Evolutionary conservation across 1,140 invertebrate genomes (phyloP).

Genomic region (Drosophila ananassae): DNA sequence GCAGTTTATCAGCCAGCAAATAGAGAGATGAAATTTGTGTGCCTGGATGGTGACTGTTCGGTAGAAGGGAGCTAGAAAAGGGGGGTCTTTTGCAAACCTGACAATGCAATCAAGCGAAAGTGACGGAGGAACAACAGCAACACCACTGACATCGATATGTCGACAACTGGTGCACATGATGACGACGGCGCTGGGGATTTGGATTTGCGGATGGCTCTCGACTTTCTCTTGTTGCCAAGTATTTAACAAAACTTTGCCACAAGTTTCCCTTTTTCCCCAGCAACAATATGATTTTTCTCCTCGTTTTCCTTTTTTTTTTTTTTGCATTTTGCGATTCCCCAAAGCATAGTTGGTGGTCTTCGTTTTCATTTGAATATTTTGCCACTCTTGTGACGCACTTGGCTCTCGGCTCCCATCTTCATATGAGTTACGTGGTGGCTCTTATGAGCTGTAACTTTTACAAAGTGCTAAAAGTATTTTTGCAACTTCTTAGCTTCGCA

Average conservation of each 20-base stretch:
- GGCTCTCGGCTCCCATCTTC: slow-evolving; percentile 3
- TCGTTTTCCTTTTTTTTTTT: slow-evolving; percentile 7
- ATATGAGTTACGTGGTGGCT: slow-evolving; percentile 36
- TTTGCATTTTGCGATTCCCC: slow-evolving; percentile 27
- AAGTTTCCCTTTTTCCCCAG: slow-evolving; percentile 24
- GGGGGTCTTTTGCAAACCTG: slow-evolving; percentile 22
- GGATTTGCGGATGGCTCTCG: slow-evolving; percentile 11
- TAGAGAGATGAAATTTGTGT: slow-evolving; percentile 14
- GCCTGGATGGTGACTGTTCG: background rate
- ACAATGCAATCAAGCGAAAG: slow-evolving; percentile 67
- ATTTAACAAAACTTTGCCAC: slow-evolving; percentile 52
- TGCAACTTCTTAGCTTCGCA: slow-evolving; percentile 42
- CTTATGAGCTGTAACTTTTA: slow-evolving; percentile 34
- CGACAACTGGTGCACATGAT: slow-evolving; percentile 43
- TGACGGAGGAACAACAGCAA: slow-evolving; percentile 45
- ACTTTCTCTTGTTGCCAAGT: slow-evolving; percentile 20
- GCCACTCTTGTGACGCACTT: slow-evolving; percentile 45
- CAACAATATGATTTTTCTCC: slow-evolving; percentile 17
- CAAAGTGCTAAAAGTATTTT: slow-evolving; percentile 52
- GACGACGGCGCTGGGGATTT: slow-evolving; percentile 19
- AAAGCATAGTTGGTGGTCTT: slow-evolving; percentile 44
- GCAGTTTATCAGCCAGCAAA: slow-evolving; percentile 52
- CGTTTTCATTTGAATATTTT: slow-evolving; percentile 50
- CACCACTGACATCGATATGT: slow-evolving; percentile 56
- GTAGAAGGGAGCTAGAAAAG: background rate